Evolutionary conservation across 1,140 invertebrate species (phyloP), one percentile per base, ranked within the genome.

Genomic region (Bombus fervidus): DNA sequence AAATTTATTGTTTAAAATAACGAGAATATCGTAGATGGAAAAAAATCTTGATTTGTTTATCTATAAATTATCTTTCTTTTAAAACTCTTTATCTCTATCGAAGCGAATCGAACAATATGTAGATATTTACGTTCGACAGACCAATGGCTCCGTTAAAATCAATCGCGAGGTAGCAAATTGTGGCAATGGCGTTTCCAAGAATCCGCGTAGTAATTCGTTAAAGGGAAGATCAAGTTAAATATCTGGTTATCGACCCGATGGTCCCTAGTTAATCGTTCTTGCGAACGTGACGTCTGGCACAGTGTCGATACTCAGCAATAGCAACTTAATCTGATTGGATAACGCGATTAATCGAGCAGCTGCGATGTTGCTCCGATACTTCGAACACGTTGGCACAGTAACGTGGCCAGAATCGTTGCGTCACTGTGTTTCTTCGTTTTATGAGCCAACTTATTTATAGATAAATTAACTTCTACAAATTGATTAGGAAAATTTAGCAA

Each of bases 261-360:
- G 53, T 34, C n/a, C 8, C 10, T 15, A 8, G 34, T 83, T 47
- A 37, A 53, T 73, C 68, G 31, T 3, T 80, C 25, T n/a, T 43
- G 18, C 57, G 75, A 78, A 31, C 57, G 75, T 64, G 75, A 78
- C 10, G 53, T 39, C 57, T 78, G 59, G 57, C 75, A 64, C 59
- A 41, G 34, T 41, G 74, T 76, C 74, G 74, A 76, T 76, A 76
- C 18, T 37, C 80, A n/a, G 41, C 31, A 71, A 72, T 43, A 72
- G 71, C 71, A 2, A 39, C 47, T 76, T 64, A 64, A 78, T 78
- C 75, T 57, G 75, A 78, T 78, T 25, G 57, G 37, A 78, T 41
- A 78, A 75, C 43, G 41, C 73, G 73, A 75, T 53, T 75, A 75
- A 75, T 75, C 73, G 22, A 75, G 5, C 72, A n/a, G n/a, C 9